Percentiles rank a stretch among this genome's conserved stretches.
Conservation (phyloP, 2,113 vertebrate species). For the Otocyon megalotis region DNA sequence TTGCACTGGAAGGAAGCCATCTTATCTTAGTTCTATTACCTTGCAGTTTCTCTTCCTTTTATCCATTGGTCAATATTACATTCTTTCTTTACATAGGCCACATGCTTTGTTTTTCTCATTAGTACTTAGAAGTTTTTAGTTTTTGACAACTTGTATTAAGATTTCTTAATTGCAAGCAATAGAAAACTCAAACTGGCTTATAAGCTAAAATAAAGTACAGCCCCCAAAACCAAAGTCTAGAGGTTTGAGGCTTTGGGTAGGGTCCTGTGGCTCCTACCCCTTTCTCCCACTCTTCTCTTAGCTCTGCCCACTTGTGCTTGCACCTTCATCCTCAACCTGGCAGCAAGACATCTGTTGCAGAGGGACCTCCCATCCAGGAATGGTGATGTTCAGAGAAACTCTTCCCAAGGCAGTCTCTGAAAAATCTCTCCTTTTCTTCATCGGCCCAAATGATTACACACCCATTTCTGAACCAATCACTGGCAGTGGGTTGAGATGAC, state of each 20-base stretch:
- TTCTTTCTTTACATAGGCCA: background rate
- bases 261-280: background rate
- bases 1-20: background rate
- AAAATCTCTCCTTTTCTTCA: background rate
- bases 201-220: background rate
- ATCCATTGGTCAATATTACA: background rate
- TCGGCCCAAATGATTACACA: background rate
- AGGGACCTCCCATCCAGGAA: background rate
- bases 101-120: background rate
- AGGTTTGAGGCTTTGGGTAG: background rate
- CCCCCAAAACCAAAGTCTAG: background rate
- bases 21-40: background rate
- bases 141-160: background rate
- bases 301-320: background rate
- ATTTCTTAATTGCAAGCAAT: background rate
- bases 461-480: background rate
- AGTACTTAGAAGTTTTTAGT: background rate
- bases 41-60: background rate
- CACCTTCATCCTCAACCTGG: background rate
- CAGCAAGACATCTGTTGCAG: too few species aligned
- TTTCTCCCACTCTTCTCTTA: background rate
- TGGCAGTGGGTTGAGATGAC: background rate
- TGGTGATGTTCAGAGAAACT: background rate
- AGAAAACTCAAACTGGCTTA: conserved; percentile 11
- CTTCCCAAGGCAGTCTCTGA: background rate